phyloP scores from a whole-genome alignment of 2,888 invertebrate species.

The Lathronympha strigana region DNA sequence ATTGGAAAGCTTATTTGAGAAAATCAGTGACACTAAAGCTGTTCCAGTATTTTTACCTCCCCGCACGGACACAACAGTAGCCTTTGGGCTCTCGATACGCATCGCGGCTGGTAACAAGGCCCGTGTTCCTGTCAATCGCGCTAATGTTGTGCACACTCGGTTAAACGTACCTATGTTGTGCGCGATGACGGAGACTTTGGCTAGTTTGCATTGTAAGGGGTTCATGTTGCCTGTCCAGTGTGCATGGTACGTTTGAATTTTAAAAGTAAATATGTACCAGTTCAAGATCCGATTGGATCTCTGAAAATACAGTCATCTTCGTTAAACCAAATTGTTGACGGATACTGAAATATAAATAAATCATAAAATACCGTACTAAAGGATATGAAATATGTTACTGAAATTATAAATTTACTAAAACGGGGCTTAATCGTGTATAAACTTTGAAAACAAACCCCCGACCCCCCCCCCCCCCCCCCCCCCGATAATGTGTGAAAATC shows the following conservation, averaged over 20 bases:
- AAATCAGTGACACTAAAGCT: slow-evolving; percentile 10
- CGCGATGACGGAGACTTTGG: slow-evolving; percentile 35
- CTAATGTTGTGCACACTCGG: slow-evolving; percentile 68
- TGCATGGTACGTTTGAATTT: slow-evolving; percentile 14
- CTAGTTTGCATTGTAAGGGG: slow-evolving; percentile 14
- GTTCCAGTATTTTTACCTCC: slow-evolving; percentile 57
- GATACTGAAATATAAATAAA: no score
- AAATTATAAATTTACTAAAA: no score
- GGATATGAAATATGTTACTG: no score
- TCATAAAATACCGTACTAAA: no score
- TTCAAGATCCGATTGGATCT: neutral
- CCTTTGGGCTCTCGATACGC: slow-evolving; percentile 77
- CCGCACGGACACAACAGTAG: slow-evolving; percentile 71
- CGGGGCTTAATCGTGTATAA: no score
- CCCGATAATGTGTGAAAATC: no score
- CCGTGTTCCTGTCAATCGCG: slow-evolving; percentile 79
- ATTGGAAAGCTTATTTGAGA: neutral
- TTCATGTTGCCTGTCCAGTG: slow-evolving; percentile 12
- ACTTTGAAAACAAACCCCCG: no score
- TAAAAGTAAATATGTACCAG: neutral
- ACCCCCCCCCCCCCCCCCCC: no score
- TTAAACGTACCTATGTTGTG: slow-evolving; percentile 47
- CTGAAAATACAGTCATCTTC: no score
- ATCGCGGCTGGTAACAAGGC: slow-evolving; percentile 78
- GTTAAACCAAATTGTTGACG: no score